Percentiles rank a stretch among this genome's conserved stretches.
Evolutionary conservation across 2,888 invertebrate genomes (phyloP).

Genomic region (Cristatella mucedo): DNA sequence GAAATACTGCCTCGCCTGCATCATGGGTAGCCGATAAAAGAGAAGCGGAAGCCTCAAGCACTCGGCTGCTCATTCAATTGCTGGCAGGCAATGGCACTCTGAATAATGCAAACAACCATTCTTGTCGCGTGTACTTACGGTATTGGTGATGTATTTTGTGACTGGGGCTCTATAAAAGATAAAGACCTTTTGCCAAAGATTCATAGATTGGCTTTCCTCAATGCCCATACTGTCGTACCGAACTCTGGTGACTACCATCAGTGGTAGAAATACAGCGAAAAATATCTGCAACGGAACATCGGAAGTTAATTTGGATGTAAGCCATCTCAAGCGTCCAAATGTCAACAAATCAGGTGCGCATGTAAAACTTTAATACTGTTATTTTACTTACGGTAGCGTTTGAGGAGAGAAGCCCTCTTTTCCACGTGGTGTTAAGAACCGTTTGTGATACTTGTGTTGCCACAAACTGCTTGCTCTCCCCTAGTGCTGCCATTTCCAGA

Average conservation of each 20-base stretch:
- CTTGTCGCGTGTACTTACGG: constrained; percentile 17
- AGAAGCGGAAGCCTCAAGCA: neutral
- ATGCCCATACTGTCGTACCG: constrained; percentile 16
- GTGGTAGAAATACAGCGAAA: constrained; percentile 17
- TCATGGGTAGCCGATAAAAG: too few species aligned
- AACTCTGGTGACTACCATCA: constrained; percentile 14
- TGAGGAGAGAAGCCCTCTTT: constrained; percentile 18
- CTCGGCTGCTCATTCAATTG: neutral
- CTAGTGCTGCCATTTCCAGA: constrained; percentile 33
- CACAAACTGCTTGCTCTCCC: too few species aligned
- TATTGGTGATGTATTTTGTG: constrained; percentile 29
- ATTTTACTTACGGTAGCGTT: constrained; percentile 12
- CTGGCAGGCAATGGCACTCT: neutral
- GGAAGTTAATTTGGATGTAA: neutral
- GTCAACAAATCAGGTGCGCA: constrained; percentile 4
- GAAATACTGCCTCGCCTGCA: too few species aligned
- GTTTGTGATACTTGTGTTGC: too few species aligned
- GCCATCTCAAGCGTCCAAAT: neutral
- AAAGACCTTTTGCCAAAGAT: constrained; percentile 22
- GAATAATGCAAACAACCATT: neutral
- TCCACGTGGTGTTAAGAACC: constrained; percentile 31
- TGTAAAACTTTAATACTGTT: neutral
- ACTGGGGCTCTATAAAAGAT: constrained; percentile 34
- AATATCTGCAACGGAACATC: constrained; percentile 17
- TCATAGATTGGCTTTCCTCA: constrained; percentile 14